Evolutionary conservation across 2,113 vertebrate species (phyloP).

Genomic region (Lanius collurio): DNA sequence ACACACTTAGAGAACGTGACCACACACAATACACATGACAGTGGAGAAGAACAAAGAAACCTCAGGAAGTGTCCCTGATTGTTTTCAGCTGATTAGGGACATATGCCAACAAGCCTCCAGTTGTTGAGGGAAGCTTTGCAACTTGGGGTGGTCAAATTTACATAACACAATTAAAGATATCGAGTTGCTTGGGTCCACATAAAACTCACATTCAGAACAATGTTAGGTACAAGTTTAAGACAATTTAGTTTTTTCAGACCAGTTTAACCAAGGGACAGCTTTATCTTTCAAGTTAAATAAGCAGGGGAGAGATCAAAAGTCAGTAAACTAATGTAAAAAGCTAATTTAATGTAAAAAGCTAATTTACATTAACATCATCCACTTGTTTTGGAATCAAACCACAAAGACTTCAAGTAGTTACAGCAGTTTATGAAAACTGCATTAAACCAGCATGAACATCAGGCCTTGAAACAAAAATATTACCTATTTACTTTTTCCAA

Average conservation of each 20-base stretch:
- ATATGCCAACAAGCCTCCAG: constrained; percentile 42
- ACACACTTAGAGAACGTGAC: constrained; percentile 45
- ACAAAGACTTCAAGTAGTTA: not conserved
- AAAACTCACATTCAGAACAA: not conserved
- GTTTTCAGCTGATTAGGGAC: constrained; percentile 43
- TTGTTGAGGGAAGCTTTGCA: constrained; percentile 11
- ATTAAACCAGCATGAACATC: not conserved
- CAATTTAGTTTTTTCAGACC: not conserved
- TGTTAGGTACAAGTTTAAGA: not conserved
- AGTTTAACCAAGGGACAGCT: not conserved
- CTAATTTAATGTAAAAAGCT: constrained; percentile 5
- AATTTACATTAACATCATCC: not conserved
- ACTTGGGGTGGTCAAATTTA: constrained; percentile 22
- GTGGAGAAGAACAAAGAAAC: constrained; percentile 21
- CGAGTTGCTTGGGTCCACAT: not conserved
- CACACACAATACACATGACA: constrained; percentile 26
- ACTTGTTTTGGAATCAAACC: not conserved
- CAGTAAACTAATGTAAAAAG: not conserved
- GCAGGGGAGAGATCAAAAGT: not conserved
- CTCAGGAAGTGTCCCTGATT: constrained; percentile 45
- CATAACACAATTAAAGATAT: constrained; percentile 7
- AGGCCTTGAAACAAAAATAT: not conserved
- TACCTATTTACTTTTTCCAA: not conserved
- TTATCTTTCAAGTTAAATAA: not conserved
- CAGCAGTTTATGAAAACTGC: not conserved